Base-by-base conservation (phyloP, 37 sponge, comb jelly and placozoan genomes). In the Cliona cf. orientalis region DNA sequence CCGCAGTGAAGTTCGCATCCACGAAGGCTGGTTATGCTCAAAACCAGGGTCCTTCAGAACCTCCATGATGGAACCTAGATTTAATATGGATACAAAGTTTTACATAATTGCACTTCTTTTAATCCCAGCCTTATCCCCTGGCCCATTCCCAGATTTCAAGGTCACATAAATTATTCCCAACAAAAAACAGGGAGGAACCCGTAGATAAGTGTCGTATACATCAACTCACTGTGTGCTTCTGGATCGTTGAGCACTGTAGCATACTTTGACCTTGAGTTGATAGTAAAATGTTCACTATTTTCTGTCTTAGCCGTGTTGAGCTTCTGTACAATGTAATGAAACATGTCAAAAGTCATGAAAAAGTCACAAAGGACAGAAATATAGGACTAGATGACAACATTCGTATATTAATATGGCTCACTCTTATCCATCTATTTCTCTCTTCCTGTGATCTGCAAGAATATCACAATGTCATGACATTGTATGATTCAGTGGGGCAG, bases 21-120 rank as follows among this genome's bases (percentile, higher is more conserved):
- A 79, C 2, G 66, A 67, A 66, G 80, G 80, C 22, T 79, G 67
- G 28, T 32, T 43, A 38, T 42, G 80, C 34, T 79, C 80, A 43
- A 79, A 79, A 1, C 68, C 41, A 65, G 81, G 81, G 40, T 80
- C 70, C 12, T 69, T 69, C 25, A 80, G 31, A 0, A 80, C 60
- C 5, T 71, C 59, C 59, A 71, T 6, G 22, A 69, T 58, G 32
- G 71, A 80, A 31, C 81, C 70, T 69, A 29, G 5, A n/a, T n/a
- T n/a, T n/a, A n/a, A n/a, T n/a, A n/a, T n/a, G n/a, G n/a, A n/a
- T n/a, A n/a, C n/a, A n/a, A n/a, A n/a, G n/a, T n/a, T n/a, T n/a
- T n/a, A n/a, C n/a, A n/a, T n/a, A n/a, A n/a, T n/a, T n/a, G n/a
- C n/a, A n/a, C n/a, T n/a, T n/a, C n/a, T n/a, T n/a, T n/a, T n/a